Percentiles rank a stretch among this genome's conserved stretches.
phyloP scores from a whole-genome alignment of 1,140 invertebrate species.

The Neodiprion virginianus region DNA sequence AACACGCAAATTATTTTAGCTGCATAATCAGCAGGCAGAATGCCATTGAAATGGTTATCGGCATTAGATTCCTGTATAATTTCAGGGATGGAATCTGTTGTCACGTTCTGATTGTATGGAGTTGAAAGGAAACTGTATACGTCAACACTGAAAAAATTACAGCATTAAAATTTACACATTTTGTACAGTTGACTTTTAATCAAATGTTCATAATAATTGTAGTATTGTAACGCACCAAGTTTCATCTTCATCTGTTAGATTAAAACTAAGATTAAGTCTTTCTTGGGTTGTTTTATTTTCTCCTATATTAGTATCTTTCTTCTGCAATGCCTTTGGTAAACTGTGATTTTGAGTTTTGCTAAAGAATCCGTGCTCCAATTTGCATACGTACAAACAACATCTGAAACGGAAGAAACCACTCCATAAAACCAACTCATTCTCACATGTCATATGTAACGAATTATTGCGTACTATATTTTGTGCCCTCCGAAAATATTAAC shows the following conservation, averaged over 20 bases:
- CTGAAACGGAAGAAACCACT: constrained; percentile 39
- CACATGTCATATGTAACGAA: background rate
- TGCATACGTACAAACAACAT: constrained; percentile 88
- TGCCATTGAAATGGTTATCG: constrained; percentile 70
- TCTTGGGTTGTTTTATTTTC: constrained; percentile 53
- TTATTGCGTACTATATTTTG: background rate
- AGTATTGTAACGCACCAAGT: constrained; percentile 66
- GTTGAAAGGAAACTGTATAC: constrained; percentile 83
- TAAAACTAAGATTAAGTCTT: constrained; percentile 60
- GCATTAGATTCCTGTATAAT: constrained; percentile 72
- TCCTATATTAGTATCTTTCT: constrained; percentile 57
- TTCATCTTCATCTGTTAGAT: constrained; percentile 74
- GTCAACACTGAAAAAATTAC: constrained; percentile 69
- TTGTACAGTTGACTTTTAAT: constrained; percentile 11
- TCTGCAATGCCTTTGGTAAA: constrained; percentile 52
- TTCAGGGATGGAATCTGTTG: constrained; percentile 67
- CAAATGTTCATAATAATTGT: background rate
- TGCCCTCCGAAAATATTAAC: background rate
- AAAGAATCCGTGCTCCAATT: constrained; percentile 87
- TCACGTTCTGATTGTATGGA: constrained; percentile 67
- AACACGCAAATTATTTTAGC: constrained; percentile 87
- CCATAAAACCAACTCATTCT: background rate
- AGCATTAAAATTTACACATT: background rate
- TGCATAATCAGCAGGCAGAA: constrained; percentile 80
- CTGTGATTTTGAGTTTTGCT: constrained; percentile 67